phyloP scores from a whole-genome alignment of 2,888 invertebrate genomes.

The Mactromeris polynyma region DNA sequence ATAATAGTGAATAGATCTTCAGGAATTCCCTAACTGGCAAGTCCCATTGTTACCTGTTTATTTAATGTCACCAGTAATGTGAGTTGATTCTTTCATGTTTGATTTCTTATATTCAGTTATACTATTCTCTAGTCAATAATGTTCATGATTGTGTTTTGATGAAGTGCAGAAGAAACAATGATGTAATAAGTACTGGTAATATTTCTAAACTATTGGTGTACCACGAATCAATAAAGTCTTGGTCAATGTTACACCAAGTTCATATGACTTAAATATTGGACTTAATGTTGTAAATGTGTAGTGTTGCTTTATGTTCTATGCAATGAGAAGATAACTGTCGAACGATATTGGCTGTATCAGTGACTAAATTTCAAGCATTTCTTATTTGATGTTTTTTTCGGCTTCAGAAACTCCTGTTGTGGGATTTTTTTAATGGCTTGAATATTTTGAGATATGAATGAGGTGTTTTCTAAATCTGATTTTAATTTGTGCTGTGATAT shows the following conservation, averaged over 20 bases:
- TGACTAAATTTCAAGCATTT: background rate
- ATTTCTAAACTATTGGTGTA: too few relatives aligned
- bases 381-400: background rate
- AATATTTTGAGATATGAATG: background rate
- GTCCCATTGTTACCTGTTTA: background rate
- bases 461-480: background rate
- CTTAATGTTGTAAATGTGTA: background rate
- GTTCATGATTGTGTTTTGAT: background rate
- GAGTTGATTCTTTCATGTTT: background rate
- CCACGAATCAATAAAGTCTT: too few relatives aligned
- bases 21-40: background rate
- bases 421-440: background rate
- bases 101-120: background rate
- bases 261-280: too few relatives aligned
- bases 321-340: background rate
- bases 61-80: background rate
- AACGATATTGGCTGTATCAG: background rate
- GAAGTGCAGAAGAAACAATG: background rate
- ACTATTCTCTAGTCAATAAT: background rate
- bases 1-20: background rate
- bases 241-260: too few relatives aligned
- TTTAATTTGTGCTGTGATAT: background rate
- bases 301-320: background rate
- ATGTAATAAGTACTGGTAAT: too few relatives aligned
- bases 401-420: background rate